Evolutionary conservation across 2,113 vertebrate genomes (phyloP), one percentile per base, ranked within the genome.

Genomic region (Paralichthys olivaceus): DNA sequence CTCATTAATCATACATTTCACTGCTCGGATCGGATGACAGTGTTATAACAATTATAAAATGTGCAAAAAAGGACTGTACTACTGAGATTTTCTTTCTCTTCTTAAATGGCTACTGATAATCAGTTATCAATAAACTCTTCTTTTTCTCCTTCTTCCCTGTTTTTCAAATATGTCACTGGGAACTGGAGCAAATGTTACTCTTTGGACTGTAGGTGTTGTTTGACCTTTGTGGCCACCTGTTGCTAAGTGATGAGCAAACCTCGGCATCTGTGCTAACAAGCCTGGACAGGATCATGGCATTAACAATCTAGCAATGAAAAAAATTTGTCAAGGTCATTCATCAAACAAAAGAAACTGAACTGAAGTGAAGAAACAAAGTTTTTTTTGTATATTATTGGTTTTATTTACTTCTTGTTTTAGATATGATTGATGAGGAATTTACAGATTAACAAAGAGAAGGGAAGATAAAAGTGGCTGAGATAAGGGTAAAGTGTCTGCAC

Each of bases 401-500:
- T 45, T 78, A 0, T 49, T 72, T 79, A 75, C 7, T 79, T 58
- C 2, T 8, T 51, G 62, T 47, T 71, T 79, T 45, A 14, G 17
- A 54, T 11, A 9, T 64, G 26, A 71, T 5, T 25, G 57, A 17
- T 28, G 37, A 20, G 6, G 58, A 83, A 55, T 29, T 45, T 14
- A 34, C 13, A 61, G n/a, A 37, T 53, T 17, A 17, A 70, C 7
- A 43, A 70, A 57, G 34, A 61, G 61, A 32, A 34, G n/a, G 7
- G n/a, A 2, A 45, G 29, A 66, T 17, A 68, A 58, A 14, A 60
- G 1, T 45, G 72, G 28, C 25, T 64, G 53, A 75, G 23, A 4
- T 71, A 43, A 77, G 40, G 69, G 79, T 61, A 58, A 32, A 60
- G 62, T 83, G 83, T 89, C 83, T 94, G 94, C 93, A 95, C 87